These are phyloP conservation scores for Furcula furcula DNA, from an alignment of 2,888 invertebrate genomes.

Conservation along the genomic window DNA sequence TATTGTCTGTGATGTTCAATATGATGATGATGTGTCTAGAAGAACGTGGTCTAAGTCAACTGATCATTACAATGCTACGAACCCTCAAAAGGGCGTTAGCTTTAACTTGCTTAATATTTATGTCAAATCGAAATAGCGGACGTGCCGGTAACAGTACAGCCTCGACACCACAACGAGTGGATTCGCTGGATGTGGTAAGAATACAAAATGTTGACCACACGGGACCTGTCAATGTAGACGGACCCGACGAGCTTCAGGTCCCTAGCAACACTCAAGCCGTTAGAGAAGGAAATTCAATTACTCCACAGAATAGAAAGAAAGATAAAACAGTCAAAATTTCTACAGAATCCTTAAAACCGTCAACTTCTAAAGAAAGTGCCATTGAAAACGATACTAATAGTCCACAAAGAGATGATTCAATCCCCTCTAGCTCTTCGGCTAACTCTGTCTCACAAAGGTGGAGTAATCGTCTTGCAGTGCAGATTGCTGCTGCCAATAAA, in stretches of 20 bases:
- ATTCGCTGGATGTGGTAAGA: conserved; percentile 60
- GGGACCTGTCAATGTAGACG: conserved; percentile 66
- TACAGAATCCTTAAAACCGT: conserved; percentile 20
- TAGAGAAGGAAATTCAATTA: conserved; percentile 6
- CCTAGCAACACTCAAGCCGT: conserved; percentile 16
- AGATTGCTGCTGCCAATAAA: conserved; percentile 71
- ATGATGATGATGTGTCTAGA: conserved; percentile 80
- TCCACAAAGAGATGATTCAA: conserved; percentile 23
- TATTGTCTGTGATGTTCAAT: conserved; percentile 76
- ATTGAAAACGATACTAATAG: conserved; percentile 20
- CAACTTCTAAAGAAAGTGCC: conserved; percentile 29
- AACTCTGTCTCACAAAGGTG: conserved; percentile 43
- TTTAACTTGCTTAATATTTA: conserved; percentile 70
- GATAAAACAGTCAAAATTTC: conserved; percentile 11
- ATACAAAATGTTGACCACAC: conserved; percentile 67
- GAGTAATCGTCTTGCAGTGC: conserved; percentile 72
- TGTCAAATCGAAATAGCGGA: conserved; percentile 59
- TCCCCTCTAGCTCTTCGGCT: conserved; percentile 25
- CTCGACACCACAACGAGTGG: conserved; percentile 46
- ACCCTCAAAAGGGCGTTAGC: conserved; percentile 72
- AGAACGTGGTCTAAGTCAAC: conserved; percentile 67
- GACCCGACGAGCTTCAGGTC: conserved; percentile 51
- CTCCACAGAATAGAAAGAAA: conserved; percentile 16
- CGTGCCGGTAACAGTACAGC: conserved; percentile 40
- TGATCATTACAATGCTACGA: conserved; percentile 69